Evolutionary conservation across 2,888 invertebrate species (phyloP), one percentile per base, ranked within the genome.

Genomic region (Cataglyphis albicans): DNA sequence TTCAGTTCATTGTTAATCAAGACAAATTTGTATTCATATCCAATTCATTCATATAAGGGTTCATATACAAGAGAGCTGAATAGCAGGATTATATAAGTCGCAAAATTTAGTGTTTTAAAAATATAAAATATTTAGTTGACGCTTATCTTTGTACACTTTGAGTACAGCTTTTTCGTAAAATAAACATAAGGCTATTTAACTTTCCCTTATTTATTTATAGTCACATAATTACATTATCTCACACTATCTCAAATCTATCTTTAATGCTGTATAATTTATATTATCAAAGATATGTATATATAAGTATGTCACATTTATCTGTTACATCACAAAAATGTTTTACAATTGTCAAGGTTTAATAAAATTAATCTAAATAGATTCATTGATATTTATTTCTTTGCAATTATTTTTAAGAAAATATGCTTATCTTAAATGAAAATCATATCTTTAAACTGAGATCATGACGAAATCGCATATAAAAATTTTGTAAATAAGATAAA

Each of bases 181-280:
- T 15, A 61, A 9, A 57, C 7, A 70, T 44, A 44, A 1, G 25
- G 78, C 55, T 73, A 61, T 80, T 89, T 67, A 87, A 88, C 76
- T 86, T 86, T 89, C 80, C 82, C 80, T 88, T 85, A 84, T 83
- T 89, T 88, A 88, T 89, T 89, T 87, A 82, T 82, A 74, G 61
- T 75, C 72, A 75, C 29, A 55, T 84, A 82, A 65, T 83, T 64
- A 82, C 84, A 81, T 41, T 78, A 64, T 82, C 85, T 65, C 55
- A 80, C 44, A 63, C 67, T 32, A 61, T 25, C 25, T 25, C 25
- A 25, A 25, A 25, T 25, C 25, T 25, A 75, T 67, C 48, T 68
- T 64, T 84, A 75, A 35, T 65, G 81, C 44, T 83, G 29, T 78
- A 84, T 81, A 81, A 88, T 85, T 89, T 89, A 78, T 82, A 55